Percentiles rank a stretch among this genome's conserved stretches.
Conservation (phyloP, 2,888 invertebrate genomes). For the Lepas anatifera region DNA sequence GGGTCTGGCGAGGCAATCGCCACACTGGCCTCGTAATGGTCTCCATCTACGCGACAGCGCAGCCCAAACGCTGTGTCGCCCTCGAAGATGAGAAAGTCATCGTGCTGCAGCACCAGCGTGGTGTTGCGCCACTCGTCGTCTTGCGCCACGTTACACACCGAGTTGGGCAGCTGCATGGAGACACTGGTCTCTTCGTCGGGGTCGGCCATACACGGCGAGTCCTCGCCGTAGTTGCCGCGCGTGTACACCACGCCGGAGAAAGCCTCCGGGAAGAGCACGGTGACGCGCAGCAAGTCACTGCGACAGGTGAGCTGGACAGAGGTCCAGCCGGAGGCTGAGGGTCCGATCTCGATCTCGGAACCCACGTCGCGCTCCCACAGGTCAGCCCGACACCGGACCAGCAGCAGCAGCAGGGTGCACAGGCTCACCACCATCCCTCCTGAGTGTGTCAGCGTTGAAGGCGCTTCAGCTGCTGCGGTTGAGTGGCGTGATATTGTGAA, state of each 20-base stretch:
- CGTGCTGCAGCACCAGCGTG: constrained; percentile 50
- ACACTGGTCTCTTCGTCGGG: constrained; percentile 38
- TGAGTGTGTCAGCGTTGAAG: too few species aligned
- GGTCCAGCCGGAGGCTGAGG: constrained; percentile 13
- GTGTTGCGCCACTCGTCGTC: constrained; percentile 38
- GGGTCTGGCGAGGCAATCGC: background rate
- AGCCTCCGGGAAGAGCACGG: constrained; percentile 31
- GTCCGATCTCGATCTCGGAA: constrained; percentile 17
- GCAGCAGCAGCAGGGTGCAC: background rate
- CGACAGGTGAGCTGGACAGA: constrained; percentile 14
- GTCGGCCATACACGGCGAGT: constrained; percentile 45
- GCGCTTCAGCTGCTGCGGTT: too few species aligned
- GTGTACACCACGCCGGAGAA: constrained; percentile 51
- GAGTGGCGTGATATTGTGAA: too few species aligned
- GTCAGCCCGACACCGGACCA: background rate
- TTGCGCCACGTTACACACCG: constrained; percentile 43
- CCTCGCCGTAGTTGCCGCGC: constrained; percentile 46
- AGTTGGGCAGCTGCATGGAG: constrained; percentile 43
- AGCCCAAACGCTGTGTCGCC: constrained; percentile 52
- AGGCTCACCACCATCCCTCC: background rate
- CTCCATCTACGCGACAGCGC: constrained; percentile 36
- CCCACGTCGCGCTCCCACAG: constrained; percentile 18
- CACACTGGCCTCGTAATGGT: background rate
- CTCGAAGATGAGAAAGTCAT: constrained; percentile 50
- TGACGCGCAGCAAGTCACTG: constrained; percentile 2